Evolutionary conservation across 2,113 vertebrate species (phyloP).

Genomic region (Muscicapa adusta): DNA sequence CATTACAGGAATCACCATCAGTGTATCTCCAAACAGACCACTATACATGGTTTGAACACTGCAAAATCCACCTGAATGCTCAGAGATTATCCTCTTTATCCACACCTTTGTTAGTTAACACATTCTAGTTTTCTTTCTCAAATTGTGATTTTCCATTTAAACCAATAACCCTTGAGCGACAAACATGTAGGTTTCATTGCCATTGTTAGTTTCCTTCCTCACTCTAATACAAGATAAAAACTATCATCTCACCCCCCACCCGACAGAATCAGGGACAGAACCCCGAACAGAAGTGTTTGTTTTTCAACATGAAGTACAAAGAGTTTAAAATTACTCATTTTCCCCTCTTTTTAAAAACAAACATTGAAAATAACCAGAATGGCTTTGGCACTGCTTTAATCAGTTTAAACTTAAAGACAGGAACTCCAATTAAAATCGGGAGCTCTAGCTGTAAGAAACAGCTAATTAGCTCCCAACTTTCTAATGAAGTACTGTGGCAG

Average conservation of each 20-base stretch:
- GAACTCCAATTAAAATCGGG: conserved; percentile 47
- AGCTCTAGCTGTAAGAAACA: not conserved
- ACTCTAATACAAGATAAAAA: not conserved
- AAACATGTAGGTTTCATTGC: not conserved
- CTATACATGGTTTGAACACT: not conserved
- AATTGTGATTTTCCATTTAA: not conserved
- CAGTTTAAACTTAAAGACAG: conserved; percentile 13
- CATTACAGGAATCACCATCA: not conserved
- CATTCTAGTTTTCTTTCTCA: not conserved
- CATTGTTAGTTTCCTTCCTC: not conserved
- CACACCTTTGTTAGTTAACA: not conserved
- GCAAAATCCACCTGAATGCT: not conserved
- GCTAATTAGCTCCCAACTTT: conserved; percentile 40
- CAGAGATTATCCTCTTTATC: not conserved
- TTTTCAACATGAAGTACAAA: not conserved
- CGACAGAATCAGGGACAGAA: not conserved
- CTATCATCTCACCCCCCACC: not conserved
- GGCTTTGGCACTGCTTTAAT: conserved; percentile 9
- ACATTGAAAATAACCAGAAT: not conserved
- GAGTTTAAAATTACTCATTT: not conserved
- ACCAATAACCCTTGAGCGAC: not conserved
- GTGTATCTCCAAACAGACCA: not conserved
- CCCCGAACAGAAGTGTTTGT: not conserved
- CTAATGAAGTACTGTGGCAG: not conserved
- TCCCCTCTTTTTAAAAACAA: not conserved